Base-by-base conservation (phyloP, 2,113 vertebrate species). In the Hystrix brachyura region DNA sequence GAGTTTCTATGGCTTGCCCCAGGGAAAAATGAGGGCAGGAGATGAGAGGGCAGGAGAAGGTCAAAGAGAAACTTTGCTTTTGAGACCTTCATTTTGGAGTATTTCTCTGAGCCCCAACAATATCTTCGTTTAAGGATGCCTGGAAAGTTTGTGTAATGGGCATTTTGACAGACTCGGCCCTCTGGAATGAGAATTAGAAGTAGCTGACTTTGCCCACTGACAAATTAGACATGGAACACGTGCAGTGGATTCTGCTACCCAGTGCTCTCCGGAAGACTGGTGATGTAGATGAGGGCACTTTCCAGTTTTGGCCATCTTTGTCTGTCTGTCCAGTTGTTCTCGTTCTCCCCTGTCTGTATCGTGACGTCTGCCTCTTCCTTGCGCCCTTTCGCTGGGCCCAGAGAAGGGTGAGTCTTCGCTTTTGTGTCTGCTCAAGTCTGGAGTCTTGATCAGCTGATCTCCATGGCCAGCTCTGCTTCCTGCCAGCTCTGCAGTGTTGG, bases 401-500 rank as follows among this genome's bases (percentile, higher is more conserved):
- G 88, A 72, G 15, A 59, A 32, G 46, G 25, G 15, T 38, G 69
- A 32, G 62, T 64, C 23, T 90, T 71, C 59, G 91, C 89, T 91
- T 96, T 87, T 89, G 83, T 60, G 79, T 53, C 62, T 80, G 3
- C 17, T 34, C 29, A 74, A 91, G 91, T 46, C 27, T 69, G 90
- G 84, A 67, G 72, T 91, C 48, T 91, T 69, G 85, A 59, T 59
- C 32, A 12, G 46, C 21, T 80, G 17, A 14, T 93, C 53, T 92
- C 11, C 32, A 55, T 32, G 51, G 90, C 84, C 83, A 90, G 96
- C 94, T 94, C 93, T 69, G 93, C 96, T 94, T 97, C 69, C 25
- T 83, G 0, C 34, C 29, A 34, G 79, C 38, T 82, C 62, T 90
- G 83, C 67, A 34, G 48, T 48, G 57, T 46, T 85, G 96, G 87